Percentiles rank a stretch among this genome's conserved stretches.
Evolutionary conservation across 2,888 invertebrate species (phyloP).

Genomic region (Rhyacophila evoluta): DNA sequence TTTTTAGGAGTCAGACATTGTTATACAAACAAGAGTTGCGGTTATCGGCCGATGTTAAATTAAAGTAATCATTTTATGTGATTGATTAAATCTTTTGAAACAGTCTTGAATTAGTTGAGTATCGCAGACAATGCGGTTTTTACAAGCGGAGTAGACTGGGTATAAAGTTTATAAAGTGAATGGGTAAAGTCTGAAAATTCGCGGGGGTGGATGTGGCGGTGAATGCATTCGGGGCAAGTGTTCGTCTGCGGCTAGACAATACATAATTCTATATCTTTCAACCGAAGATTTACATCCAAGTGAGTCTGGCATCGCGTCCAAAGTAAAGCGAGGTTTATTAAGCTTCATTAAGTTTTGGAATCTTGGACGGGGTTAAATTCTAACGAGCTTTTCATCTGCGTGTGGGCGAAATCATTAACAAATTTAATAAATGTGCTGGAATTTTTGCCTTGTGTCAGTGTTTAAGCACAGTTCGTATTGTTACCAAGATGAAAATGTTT

Average conservation of each 20-base stretch:
- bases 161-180: neutral
- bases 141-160: neutral
- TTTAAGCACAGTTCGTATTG: too few species aligned
- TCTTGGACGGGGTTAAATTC: neutral
- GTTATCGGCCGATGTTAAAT: too few species aligned
- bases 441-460: too few species aligned
- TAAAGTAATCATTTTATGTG: too few species aligned
- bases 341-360: too few species aligned
- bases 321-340: neutral
- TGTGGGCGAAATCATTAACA: neutral
- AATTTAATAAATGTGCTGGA: too few species aligned
- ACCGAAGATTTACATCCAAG: conserved; percentile 4
- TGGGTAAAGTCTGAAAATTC: neutral
- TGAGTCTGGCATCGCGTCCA: neutral
- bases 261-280: neutral
- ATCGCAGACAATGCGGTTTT: too few species aligned
- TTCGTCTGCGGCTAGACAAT: conserved; percentile 11
- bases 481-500: too few species aligned
- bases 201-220: neutral
- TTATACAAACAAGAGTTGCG: too few species aligned
- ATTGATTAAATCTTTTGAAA: too few species aligned
- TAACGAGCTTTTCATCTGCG: neutral
- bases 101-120: too few species aligned
- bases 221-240: neutral
- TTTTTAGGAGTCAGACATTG: too few species aligned